These are phyloP conservation scores for Ochropleura plecta DNA, from an alignment of 2,888 invertebrate genomes.

Conservation along the genomic window DNA sequence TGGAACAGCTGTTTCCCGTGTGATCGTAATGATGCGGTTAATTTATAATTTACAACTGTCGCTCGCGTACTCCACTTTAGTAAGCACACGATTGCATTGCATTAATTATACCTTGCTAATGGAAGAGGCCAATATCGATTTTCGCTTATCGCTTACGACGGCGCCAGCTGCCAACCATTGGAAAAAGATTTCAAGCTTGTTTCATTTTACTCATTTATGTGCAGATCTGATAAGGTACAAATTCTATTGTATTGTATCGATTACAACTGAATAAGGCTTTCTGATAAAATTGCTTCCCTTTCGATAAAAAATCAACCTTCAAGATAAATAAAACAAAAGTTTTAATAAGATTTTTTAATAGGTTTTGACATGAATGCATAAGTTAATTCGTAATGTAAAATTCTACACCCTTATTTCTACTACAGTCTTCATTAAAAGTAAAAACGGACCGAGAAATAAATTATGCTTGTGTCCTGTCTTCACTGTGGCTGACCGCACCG, in stretches of 20 bases:
- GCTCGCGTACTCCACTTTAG: slow-evolving; percentile 39
- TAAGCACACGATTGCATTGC: slow-evolving; percentile 76
- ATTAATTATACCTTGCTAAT: slow-evolving; percentile 83
- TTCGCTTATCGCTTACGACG: slow-evolving; percentile 83
- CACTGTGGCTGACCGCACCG: slow-evolving; percentile 73
- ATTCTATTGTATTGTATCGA: slow-evolving; percentile 31
- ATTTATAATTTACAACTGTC: slow-evolving; percentile 57
- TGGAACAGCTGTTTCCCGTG: slow-evolving; percentile 13
- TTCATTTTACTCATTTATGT: slow-evolving; percentile 63
- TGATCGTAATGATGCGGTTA: slow-evolving; percentile 45
- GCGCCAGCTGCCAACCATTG: slow-evolving; percentile 78
- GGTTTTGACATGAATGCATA: slow-evolving; percentile 1
- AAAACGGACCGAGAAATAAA: slow-evolving; percentile 37
- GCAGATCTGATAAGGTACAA: slow-evolving; percentile 40
- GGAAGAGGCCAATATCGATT: slow-evolving; percentile 83
- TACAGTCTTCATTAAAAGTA: slow-evolving; percentile 58
- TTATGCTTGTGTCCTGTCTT: slow-evolving; percentile 74
- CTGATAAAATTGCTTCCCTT: not conserved
- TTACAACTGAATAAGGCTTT: not conserved
- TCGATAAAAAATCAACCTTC: not conserved
- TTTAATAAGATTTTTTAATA: not conserved
- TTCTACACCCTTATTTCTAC: slow-evolving; percentile 37
- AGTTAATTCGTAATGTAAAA: slow-evolving; percentile 6
- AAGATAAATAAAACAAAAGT: not conserved
- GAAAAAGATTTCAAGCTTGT: slow-evolving; percentile 80